Base-by-base conservation (phyloP, 1,140 invertebrate species). In the Ladona fulva region DNA sequence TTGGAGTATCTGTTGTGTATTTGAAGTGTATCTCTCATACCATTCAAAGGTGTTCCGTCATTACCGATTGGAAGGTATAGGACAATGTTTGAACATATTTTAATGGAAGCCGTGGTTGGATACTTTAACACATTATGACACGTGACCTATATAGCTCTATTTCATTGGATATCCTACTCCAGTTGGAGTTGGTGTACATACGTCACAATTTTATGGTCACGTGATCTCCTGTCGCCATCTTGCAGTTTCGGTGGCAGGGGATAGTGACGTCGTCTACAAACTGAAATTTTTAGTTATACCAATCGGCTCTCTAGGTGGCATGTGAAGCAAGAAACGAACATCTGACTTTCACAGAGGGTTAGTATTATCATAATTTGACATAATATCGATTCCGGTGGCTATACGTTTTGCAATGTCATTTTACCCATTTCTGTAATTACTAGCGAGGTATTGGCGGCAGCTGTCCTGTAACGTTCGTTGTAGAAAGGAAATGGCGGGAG, bases 191-290 rank as follows among this genome's bases (percentile, higher is more conserved):
- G 3, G 52, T 66, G 59, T 80, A 77, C 52, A 80, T 83, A 85
- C 85, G 85, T 86, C 85, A 86, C 84, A 84, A 83, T 86, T 85
- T 84, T 83, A 22, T 77, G 83, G 81, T 87, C 86, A 87, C 85
- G 85, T 87, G 86, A 87, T 83, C 81, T 81, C 82, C 83, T 83
- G 85, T 84, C 86, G 86, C 86, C 86, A 87, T 87, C 85, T 87
- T 87, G 85, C 84, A 86, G 84, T 85, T 85, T 83, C 12, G 52
- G 3, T 66, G 52, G 52, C 52, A 66, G 52, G 52, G 52, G 52
- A 66, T 22, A 66, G 52, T 66, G 52, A 66, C 52, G 52, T 66
- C 52, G 52, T 66, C 52, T 66, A 66, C 52, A 66, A 66, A 66
- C 52, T 66, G 52, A 66, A 66, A 66, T 6, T 52, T 52, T 66